phyloP scores from a whole-genome alignment of 2,888 invertebrate species.

The Drosophila subquinaria region DNA sequence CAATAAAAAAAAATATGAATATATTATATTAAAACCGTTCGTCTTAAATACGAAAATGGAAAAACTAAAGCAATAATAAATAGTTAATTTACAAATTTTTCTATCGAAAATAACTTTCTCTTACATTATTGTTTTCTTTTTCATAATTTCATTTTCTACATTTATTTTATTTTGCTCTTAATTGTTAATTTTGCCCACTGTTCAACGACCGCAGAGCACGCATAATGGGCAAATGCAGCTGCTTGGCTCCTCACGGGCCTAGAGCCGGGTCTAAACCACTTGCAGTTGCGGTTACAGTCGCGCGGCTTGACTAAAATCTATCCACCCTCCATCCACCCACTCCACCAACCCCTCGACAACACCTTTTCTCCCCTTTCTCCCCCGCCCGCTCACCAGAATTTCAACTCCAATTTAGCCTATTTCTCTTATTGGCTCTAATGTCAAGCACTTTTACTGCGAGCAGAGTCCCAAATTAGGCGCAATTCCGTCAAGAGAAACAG shows the following conservation, averaged over 20 bases:
- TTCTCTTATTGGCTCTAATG: slow-evolving; percentile 32
- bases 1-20: too few relatives aligned
- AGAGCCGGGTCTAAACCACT: slow-evolving; percentile 30
- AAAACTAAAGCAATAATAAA: too few relatives aligned
- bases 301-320: neutral
- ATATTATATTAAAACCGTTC: too few relatives aligned
- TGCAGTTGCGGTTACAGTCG: slow-evolving; percentile 29
- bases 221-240: slow-evolving; percentile 52
- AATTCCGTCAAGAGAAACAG: slow-evolving; percentile 7
- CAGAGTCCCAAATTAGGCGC: slow-evolving; percentile 29
- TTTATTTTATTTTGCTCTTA: too few relatives aligned
- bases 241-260: slow-evolving; percentile 17
- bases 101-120: too few relatives aligned
- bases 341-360: neutral
- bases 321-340: neutral
- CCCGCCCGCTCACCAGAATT: neutral
- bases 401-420: slow-evolving; percentile 19
- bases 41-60: too few relatives aligned
- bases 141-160: too few relatives aligned
- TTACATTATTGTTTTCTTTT: too few relatives aligned
- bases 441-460: slow-evolving; percentile 29
- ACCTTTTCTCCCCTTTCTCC: neutral
- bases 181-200: neutral
- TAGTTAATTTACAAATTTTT: too few relatives aligned
- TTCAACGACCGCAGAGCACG: slow-evolving; percentile 47